Evolutionary conservation across 1,140 invertebrate species (phyloP).

Genomic region (Asbolus verrucosus): DNA sequence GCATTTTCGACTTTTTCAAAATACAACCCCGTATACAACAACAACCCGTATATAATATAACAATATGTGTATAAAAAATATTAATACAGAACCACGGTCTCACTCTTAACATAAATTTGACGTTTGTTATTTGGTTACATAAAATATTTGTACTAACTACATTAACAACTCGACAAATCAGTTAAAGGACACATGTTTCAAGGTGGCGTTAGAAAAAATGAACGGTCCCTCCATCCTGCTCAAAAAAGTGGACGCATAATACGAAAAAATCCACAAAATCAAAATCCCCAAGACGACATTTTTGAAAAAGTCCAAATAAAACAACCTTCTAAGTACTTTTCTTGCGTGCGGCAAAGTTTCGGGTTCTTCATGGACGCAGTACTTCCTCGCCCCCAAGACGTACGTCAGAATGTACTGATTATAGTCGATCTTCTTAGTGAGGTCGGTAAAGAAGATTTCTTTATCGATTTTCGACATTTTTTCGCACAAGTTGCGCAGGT

Average conservation of each 20-base stretch:
- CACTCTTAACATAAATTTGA: no score
- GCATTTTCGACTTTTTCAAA: no score
- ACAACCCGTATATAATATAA: no score
- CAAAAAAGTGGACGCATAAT: not conserved
- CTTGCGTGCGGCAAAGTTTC: conserved; percentile 79
- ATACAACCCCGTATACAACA: no score
- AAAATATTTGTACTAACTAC: no score
- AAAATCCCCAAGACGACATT: conserved; percentile 51
- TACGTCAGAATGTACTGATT: conserved; percentile 77
- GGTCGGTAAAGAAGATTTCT: conserved; percentile 71
- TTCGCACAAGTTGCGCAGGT: conserved; percentile 72
- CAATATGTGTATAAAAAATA: no score
- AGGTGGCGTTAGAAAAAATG: not conserved
- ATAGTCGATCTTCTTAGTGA: conserved; percentile 74
- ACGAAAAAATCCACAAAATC: conserved; percentile 46
- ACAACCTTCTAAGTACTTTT: conserved; percentile 71
- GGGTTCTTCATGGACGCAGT: conserved; percentile 81
- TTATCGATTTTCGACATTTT: conserved; percentile 72
- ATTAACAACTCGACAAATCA: no score
- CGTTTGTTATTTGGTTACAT: no score
- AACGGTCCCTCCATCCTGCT: not conserved
- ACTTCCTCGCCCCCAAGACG: conserved; percentile 79
- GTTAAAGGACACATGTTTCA: no score
- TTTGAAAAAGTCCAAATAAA: conserved; percentile 68
- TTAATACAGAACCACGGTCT: no score